Base-by-base conservation (phyloP, 2,888 invertebrate species). In the Leistus spinibarbis region DNA sequence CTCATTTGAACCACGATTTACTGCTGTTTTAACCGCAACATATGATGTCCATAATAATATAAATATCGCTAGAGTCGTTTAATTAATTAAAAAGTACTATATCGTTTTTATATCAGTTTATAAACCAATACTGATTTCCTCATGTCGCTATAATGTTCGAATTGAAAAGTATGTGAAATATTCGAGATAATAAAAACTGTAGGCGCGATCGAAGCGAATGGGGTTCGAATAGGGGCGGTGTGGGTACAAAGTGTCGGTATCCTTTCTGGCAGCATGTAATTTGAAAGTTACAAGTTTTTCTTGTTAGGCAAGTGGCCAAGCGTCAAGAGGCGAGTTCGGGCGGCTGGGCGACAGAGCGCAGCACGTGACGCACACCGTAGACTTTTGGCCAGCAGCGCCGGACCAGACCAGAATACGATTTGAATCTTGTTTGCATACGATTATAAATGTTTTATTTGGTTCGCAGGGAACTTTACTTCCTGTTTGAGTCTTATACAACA, bases 361-460 rank as follows among this genome's bases (percentile, higher is more conserved):
- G 24, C 16, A 23, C 27, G 27, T 24, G 27, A 22, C 10, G 10
- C 10, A 9, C 24, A 22, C 23, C 64, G 22, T 23, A 64, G 20
- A 20, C 57, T 27, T 10, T 60, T 57, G 24, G 56, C 57, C 16
- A n/a, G 63, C 13, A n/a, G 57, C 69, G 63, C 24, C 53, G 67
- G 60, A 62, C 40, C 40, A 54, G 62, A 62, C 62, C 66, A 60
- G 63, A 75, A 75, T 75, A 75, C 75, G 68, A 68, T 75, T 75
- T 75, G 69, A 75, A 75, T 75, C 64, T 75, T 23, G 64, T 75
- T 75, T 75, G 75, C 75, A 75, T 75, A 69, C 54, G 62, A 69
- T 75, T 75, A 75, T 69, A 69, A 75, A 75, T 73, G 75, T 75
- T 75, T 75, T 74, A 74, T 74, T 74, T 68, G 67, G 74, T 74